phyloP scores from a whole-genome alignment of 2,113 vertebrate genomes.

The Dasyprocta punctata region DNA sequence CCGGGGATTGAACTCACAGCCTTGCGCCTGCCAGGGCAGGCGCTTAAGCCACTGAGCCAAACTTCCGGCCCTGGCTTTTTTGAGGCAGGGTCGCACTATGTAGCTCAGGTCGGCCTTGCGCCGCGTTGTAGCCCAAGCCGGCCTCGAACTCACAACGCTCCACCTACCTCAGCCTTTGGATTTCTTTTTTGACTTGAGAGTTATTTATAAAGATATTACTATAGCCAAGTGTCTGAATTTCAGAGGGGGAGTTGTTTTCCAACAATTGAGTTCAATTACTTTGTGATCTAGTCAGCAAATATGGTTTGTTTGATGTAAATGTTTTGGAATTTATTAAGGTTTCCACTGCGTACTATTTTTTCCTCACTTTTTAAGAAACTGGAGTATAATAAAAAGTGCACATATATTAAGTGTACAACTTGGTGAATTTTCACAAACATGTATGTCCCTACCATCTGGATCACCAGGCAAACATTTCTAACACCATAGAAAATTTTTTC shows the following conservation, averaged over 20 bases:
- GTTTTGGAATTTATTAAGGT: background rate
- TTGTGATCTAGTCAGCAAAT: background rate
- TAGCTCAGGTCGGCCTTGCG: no score
- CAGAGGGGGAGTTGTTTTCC: background rate
- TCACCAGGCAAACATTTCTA: background rate
- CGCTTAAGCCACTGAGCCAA: no score
- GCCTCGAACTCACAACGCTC: no score
- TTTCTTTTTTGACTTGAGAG: background rate
- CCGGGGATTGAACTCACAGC: no score
- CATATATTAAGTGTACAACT: background rate
- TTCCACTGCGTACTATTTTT: background rate
- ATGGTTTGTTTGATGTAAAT: background rate
- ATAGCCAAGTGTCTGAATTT: background rate
- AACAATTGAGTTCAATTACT: background rate
- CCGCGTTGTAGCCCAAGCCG: no score
- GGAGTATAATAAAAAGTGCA: background rate
- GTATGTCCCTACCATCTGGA: background rate
- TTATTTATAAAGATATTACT: constrained; percentile 1
- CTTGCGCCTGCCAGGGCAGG: no score
- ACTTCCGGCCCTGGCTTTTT: no score
- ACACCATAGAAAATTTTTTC: background rate
- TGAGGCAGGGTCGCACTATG: no score
- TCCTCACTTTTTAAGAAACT: background rate
- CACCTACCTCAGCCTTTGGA: no score
- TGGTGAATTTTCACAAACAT: background rate